phyloP scores from a whole-genome alignment of 2,113 vertebrate species.

The Saguinus imperator region DNA sequence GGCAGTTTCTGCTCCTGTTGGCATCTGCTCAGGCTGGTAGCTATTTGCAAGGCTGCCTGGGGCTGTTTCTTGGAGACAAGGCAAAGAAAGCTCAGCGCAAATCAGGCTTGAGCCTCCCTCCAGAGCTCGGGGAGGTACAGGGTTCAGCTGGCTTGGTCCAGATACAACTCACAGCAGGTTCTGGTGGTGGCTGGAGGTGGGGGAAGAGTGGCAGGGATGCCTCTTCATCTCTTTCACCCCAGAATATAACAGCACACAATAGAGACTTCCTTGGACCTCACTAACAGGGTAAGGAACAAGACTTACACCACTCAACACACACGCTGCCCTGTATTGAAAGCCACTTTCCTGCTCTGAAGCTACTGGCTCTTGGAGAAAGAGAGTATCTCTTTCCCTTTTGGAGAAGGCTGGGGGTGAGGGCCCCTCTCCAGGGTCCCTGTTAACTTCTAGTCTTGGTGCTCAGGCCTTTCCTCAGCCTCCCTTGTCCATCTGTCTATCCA shows the following conservation, averaged over 20 bases:
- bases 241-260: no score
- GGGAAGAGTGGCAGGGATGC: rapidly evolving
- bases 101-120: background rate
- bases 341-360: background rate
- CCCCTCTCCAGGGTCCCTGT: background rate
- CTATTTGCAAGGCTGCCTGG: background rate
- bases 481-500: no score
- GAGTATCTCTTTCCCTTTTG: no score
- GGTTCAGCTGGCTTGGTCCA: no score
- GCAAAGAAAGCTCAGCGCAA: background rate
- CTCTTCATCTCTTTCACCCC: background rate
- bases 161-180: background rate
- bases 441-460: no score
- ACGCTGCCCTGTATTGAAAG: background rate
- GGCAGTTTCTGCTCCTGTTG: background rate
- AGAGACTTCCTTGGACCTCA: background rate
- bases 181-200: background rate
- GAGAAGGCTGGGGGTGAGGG: background rate
- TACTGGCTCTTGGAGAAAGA: background rate
- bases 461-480: no score
- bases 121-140: background rate
- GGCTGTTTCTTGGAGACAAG: rapidly evolving
- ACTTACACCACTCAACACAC: no score
- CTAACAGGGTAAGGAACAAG: background rate
- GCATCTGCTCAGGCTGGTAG: background rate